Evolutionary conservation across 1,140 invertebrate genomes (phyloP).

Genomic region (Lerema accius): DNA sequence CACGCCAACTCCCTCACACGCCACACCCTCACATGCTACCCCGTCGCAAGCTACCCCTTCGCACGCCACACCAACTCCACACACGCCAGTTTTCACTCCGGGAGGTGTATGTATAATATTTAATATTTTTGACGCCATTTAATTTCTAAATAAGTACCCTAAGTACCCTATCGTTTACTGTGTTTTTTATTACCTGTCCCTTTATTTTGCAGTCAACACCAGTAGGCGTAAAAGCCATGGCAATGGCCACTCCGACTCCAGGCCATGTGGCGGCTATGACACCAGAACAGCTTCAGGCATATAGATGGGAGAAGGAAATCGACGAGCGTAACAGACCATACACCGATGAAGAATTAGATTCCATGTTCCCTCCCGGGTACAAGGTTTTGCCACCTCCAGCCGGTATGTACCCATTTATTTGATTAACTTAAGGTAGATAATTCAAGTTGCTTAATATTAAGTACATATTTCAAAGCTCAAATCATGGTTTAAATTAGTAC

Average conservation of each 20-base stretch:
- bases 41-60: constrained; percentile 83
- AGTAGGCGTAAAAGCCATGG: constrained; percentile 98
- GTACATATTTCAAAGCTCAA: constrained; percentile 32
- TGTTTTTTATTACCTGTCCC: constrained; percentile 24
- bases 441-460: constrained; percentile 22
- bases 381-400: constrained; percentile 98
- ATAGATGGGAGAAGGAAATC: constrained; percentile 99
- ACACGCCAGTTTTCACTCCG: constrained; percentile 86
- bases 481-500: constrained; percentile 31
- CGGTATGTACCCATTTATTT: constrained; percentile 80
- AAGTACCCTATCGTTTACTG: too few relatives aligned
- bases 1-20: constrained; percentile 89
- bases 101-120: constrained; percentile 83
- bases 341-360: constrained; percentile 98
- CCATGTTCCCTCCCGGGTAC: constrained; percentile 98
- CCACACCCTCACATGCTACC: constrained; percentile 85
- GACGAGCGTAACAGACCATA: constrained; percentile 98
- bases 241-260: constrained; percentile 98
- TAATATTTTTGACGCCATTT: too few relatives aligned
- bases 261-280: constrained; percentile 98
- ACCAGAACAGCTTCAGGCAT: constrained; percentile 98
- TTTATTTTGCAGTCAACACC: constrained; percentile 89
- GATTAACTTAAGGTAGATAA: constrained; percentile 31
- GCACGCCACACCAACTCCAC: constrained; percentile 74
- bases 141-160: too few relatives aligned